These are phyloP conservation scores for Glossophaga mutica DNA, from an alignment of 2,797 vertebrate species.

Conservation along the genomic window DNA sequence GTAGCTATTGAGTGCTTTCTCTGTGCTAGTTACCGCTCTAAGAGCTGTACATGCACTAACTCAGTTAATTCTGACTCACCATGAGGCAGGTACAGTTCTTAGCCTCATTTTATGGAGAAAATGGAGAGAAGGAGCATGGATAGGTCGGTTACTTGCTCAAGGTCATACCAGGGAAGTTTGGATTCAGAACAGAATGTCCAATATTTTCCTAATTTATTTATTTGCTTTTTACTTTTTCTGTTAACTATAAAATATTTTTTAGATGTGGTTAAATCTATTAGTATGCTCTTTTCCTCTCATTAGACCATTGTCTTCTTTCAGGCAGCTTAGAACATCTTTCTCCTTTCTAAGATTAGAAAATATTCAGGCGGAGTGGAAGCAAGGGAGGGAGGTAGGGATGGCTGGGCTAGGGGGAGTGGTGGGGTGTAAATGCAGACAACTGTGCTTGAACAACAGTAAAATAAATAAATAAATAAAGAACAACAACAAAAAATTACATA, in stretches of 20 bases:
- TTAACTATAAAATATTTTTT: neutral
- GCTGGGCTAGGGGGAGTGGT: too few species aligned
- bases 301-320: neutral
- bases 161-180: neutral
- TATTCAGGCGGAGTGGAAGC: too few species aligned
- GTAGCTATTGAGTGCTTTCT: neutral
- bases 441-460: too few species aligned
- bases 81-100: neutral
- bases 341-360: neutral
- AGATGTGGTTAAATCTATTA: neutral
- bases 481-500: too few species aligned
- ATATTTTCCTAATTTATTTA: neutral
- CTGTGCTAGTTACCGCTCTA: neutral
- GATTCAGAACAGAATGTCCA: neutral
- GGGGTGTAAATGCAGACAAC: too few species aligned
- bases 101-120: neutral
- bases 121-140: neutral
- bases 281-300: neutral
- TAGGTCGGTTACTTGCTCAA: neutral
- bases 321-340: neutral
- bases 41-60: neutral
- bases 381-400: too few species aligned
- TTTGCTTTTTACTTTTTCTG: neutral
- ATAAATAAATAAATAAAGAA: too few species aligned
- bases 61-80: neutral